Conservation (phyloP, 1,140 invertebrate species). For the Anthonomus grandis region DNA sequence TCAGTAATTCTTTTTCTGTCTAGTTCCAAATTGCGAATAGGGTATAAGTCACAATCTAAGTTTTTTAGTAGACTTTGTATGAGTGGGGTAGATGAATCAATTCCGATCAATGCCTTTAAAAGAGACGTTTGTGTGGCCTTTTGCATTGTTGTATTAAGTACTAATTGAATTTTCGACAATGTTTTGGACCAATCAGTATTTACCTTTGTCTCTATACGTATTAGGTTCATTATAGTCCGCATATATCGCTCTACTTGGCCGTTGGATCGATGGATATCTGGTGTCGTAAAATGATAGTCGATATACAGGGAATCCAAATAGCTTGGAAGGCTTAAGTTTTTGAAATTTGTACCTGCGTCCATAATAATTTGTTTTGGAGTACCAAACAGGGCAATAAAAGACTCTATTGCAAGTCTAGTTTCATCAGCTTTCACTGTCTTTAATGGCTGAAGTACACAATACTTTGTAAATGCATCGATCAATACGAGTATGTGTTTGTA, state of each 20-base stretch:
- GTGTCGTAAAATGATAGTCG: background rate
- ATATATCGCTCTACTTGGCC: constrained; percentile 46
- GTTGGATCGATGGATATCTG: constrained; percentile 7
- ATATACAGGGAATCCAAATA: background rate
- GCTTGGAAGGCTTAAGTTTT: background rate
- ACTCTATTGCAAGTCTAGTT: constrained; percentile 2
- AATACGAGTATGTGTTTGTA: constrained; percentile 15
- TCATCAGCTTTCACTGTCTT: background rate
- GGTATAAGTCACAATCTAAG: no score
- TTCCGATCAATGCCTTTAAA: no score
- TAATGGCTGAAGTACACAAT: constrained; percentile 12
- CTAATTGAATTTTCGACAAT: constrained; percentile 43
- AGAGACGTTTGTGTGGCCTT: no score
- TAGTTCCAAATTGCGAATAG: no score
- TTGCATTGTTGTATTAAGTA: constrained; percentile 39
- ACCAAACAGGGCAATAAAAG: constrained; percentile 7
- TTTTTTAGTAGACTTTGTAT: no score
- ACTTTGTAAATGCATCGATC: constrained; percentile 21
- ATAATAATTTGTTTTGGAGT: background rate
- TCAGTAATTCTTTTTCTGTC: no score
- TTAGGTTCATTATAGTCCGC: constrained; percentile 39
- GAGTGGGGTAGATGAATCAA: no score
- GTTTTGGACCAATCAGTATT: constrained; percentile 41
- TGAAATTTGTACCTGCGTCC: constrained; percentile 10
- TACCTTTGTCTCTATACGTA: constrained; percentile 31